Percentiles rank a stretch among this genome's conserved stretches.
Conservation (phyloP, 2,888 invertebrate species). For the Synergus japonicus region DNA sequence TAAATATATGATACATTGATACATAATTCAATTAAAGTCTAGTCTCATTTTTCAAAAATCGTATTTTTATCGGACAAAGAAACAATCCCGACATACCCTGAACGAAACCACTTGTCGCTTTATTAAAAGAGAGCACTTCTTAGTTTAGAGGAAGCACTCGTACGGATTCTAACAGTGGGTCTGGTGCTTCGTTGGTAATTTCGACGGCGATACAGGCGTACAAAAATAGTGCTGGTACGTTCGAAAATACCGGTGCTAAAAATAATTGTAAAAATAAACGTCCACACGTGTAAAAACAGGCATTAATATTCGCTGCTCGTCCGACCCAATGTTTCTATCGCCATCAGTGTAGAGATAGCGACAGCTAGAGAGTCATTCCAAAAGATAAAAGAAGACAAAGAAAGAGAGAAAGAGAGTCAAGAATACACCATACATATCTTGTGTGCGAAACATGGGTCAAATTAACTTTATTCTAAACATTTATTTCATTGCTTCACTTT, state of each 20-base stretch:
- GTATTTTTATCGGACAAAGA: not conserved
- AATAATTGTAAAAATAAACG: slow-evolving; percentile 73
- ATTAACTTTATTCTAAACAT: slow-evolving; percentile 13
- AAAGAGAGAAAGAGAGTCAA: not conserved
- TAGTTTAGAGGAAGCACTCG: slow-evolving; percentile 26
- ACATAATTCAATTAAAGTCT: not conserved
- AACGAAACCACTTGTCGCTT: slow-evolving; percentile 27
- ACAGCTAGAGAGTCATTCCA: slow-evolving; percentile 2
- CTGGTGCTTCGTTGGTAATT: slow-evolving; percentile 25
- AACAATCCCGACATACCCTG: not conserved
- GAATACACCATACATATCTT: not conserved
- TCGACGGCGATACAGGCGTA: slow-evolving; percentile 48
- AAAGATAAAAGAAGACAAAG: slow-evolving; percentile 34
- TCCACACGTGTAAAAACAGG: slow-evolving; percentile 73
- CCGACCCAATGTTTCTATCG: slow-evolving; percentile 56
- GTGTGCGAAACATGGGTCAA: not conserved
- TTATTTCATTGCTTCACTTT: slow-evolving; percentile 5
- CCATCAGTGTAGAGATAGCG: slow-evolving; percentile 22
- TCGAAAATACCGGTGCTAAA: slow-evolving; percentile 74
- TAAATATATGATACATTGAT: too few species aligned
- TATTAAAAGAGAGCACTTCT: slow-evolving; percentile 14
- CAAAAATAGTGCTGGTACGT: slow-evolving; percentile 71
- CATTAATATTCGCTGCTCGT: slow-evolving; percentile 69
- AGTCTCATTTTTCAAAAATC: not conserved
- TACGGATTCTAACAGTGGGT: not conserved